Evolutionary conservation across 2,113 vertebrate genomes (phyloP).

Genomic region (Gallinago jamesoni): DNA sequence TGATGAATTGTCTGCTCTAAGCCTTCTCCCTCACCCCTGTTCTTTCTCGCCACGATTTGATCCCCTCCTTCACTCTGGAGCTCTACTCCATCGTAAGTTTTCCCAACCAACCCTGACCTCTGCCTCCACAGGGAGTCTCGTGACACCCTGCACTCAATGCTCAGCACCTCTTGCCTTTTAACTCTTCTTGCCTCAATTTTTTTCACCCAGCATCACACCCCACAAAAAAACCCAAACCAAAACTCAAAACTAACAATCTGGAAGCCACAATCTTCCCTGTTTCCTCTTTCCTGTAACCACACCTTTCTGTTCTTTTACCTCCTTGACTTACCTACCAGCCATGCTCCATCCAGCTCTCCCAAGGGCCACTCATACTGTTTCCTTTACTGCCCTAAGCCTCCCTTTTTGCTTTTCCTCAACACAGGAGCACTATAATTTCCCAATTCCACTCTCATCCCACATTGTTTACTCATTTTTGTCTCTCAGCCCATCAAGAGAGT

Average conservation of each 20-base stretch:
- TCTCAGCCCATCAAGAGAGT: background rate
- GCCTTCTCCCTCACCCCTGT: background rate
- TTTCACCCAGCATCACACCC: background rate
- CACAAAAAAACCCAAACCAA: too few relatives aligned
- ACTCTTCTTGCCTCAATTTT: background rate
- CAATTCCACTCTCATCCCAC: background rate
- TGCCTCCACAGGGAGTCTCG: background rate
- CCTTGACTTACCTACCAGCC: background rate
- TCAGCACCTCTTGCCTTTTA: background rate
- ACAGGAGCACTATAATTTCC: background rate
- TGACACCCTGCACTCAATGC: background rate
- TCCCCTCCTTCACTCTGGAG: background rate
- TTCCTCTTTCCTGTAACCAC: background rate
- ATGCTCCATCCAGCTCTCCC: background rate
- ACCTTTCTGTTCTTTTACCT: background rate
- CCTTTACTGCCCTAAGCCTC: background rate
- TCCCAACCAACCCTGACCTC: background rate
- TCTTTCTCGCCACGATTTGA: background rate
- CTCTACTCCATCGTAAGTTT: background rate
- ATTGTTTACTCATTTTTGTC: background rate
- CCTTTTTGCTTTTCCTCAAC: background rate
- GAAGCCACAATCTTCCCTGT: background rate
- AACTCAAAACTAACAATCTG: too few relatives aligned
- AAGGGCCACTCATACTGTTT: background rate
- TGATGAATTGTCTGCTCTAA: background rate